phyloP scores from a whole-genome alignment of 37 sponge, comb jelly and placozoan genomes.

The Geodia barretti region DNA sequence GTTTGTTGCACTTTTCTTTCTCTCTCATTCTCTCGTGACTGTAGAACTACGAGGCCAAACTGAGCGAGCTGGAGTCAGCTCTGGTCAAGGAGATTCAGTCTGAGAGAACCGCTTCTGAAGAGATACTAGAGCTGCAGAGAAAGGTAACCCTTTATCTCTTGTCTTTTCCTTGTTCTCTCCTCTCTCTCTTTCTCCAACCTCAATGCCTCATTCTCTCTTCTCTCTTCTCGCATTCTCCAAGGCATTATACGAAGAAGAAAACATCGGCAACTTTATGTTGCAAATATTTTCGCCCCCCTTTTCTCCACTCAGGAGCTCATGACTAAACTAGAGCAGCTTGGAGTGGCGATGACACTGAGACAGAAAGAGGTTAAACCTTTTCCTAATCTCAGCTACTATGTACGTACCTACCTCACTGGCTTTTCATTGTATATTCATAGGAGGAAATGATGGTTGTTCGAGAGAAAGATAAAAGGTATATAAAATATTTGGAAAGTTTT shows the following conservation, averaged over 20 bases:
- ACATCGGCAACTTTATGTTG: too few relatives aligned
- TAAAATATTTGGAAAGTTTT: background rate
- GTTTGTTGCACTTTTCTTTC: too few relatives aligned
- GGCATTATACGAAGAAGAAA: too few relatives aligned
- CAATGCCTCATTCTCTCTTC: too few relatives aligned
- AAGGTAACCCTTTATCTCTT: too few relatives aligned
- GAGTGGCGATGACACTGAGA: background rate
- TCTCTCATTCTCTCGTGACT: too few relatives aligned
- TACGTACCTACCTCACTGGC: background rate
- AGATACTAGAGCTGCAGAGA: conserved; percentile 61
- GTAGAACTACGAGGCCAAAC: conserved; percentile 56
- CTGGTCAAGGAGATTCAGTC: conserved; percentile 52
- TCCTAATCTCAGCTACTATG: background rate
- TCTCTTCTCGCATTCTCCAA: too few relatives aligned
- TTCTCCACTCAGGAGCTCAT: conserved; percentile 18
- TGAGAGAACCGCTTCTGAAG: conserved; percentile 44
- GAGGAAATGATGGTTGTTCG: conserved; percentile 18
- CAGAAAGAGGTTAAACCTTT: conserved; percentile 17
- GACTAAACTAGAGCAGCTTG: conserved; percentile 30
- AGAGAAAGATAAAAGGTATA: conserved; percentile 27
- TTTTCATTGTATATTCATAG: background rate
- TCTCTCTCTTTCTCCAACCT: too few relatives aligned
- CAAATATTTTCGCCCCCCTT: too few relatives aligned
- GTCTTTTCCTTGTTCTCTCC: too few relatives aligned
- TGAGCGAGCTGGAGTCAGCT: conserved; percentile 46